These are phyloP conservation scores for Eospalax fontanierii DNA, from an alignment of 2,797 vertebrate species.

Conservation along the genomic window DNA sequence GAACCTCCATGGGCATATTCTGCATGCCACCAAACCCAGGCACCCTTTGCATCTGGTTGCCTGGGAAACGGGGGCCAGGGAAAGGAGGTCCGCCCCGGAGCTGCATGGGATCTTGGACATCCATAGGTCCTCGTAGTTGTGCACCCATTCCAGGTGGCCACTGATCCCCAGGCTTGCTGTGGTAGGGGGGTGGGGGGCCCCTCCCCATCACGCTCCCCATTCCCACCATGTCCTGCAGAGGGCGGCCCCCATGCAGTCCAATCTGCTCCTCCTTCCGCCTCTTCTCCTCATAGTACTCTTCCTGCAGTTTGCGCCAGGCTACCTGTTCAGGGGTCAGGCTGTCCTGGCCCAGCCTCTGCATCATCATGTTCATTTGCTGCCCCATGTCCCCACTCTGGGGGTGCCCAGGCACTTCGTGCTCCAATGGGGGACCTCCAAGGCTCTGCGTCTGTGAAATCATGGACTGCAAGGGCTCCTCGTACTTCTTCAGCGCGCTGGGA, in stretches of 20 bases:
- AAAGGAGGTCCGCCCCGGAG: conserved; percentile 92
- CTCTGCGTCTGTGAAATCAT: conserved; percentile 98
- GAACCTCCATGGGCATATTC: conserved; percentile 94
- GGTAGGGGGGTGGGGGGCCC: conserved; percentile 97
- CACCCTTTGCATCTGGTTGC: conserved; percentile 92
- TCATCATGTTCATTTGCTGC: conserved; percentile 93
- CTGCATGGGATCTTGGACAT: conserved; percentile 91
- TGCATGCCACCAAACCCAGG: conserved; percentile 92
- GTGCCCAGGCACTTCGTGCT: conserved; percentile 92
- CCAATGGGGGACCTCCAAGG: conserved; percentile 91
- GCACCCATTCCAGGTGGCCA: conserved; percentile 90
- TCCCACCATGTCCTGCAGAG: conserved; percentile 91
- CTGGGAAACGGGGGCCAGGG: conserved; percentile 94
- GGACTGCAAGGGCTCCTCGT: conserved; percentile 97
- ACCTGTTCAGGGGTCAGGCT: conserved; percentile 96
- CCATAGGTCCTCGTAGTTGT: conserved; percentile 93
- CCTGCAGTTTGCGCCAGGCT: conserved; percentile 98
- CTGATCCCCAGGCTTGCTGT: conserved; percentile 97
- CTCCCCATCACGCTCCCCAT: conserved; percentile 94
- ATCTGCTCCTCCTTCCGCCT: conserved; percentile 96
- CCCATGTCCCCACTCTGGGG: conserved; percentile 94
- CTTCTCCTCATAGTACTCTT: conserved; percentile 99
- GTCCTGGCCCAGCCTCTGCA: conserved; percentile 93
- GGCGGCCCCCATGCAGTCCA: conserved; percentile 88
- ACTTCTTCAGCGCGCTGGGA: conserved; percentile 92